These are phyloP conservation scores for Dendrocincla tyrannina DNA, from an alignment of 2,797 vertebrate genomes.

Conservation along the genomic window DNA sequence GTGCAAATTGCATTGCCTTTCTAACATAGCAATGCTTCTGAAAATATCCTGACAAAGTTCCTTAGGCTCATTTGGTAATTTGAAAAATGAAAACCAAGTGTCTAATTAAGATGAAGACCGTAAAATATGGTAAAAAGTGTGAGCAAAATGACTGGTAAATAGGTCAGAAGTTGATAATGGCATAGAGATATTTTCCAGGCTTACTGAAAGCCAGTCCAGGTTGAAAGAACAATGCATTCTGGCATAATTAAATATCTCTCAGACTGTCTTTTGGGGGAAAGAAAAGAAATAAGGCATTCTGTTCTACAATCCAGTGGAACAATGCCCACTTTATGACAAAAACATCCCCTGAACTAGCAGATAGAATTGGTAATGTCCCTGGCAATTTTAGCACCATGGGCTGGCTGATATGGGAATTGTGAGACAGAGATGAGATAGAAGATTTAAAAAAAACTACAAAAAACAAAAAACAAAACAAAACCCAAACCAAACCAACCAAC, in stretches of 20 bases:
- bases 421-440: not conserved
- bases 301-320: not conserved
- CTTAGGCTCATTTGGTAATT: not conserved
- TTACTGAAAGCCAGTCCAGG: not conserved
- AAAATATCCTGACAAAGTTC: not conserved
- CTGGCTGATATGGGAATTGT: not conserved
- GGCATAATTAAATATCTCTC: not conserved
- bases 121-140: not conserved
- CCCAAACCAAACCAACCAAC: too few species aligned
- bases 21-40: not conserved
- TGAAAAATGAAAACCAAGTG: not conserved
- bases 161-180: not conserved
- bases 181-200: not conserved
- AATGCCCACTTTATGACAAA: not conserved
- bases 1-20: not conserved
- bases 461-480: too few species aligned
- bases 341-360: not conserved
- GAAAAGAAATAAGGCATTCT: not conserved
- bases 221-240: not conserved
- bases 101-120: slow-evolving; percentile 17
- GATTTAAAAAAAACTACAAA: not conserved
- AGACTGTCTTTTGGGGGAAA: not conserved
- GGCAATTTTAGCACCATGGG: not conserved
- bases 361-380: not conserved
- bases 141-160: not conserved